Base-by-base conservation (phyloP, 2,113 vertebrate genomes). In the Eira barbara region DNA sequence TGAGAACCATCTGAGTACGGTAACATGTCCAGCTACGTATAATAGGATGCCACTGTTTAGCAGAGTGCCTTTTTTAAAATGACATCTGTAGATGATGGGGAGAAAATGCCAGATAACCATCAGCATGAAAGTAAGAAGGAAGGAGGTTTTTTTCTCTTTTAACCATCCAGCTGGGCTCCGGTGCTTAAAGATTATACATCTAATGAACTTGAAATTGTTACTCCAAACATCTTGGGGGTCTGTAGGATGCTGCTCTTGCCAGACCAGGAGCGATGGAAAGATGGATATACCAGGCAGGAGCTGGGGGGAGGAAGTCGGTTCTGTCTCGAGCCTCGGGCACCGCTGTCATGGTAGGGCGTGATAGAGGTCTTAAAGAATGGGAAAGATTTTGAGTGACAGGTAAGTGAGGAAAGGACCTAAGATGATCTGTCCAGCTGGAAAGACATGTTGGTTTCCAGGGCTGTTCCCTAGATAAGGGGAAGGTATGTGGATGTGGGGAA, bases 1-100 rank as follows among this genome's bases (percentile, higher is more conserved):
- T 83, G 93, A 95, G 61, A 95, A 49, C 57, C 90, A 85, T 92
- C 90, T 74, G 92, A 94, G 57, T 27, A 14, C 4, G 80, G 90
- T 82, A 52, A 6, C 76, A 45, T 13, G 57, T 87, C 92, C 92
- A 81, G 59, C 52, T 86, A 25, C 27, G 2, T 76, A 7, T 11
- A 49, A 34, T 27, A 45, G n/a, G 74, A 14, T 20, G n/a, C 49
- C 10, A 0, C 29, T 45, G 45, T 10, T n/a, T 15, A 90, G 45
- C n/a, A 21, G 23, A 57, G 20, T 29, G 49, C 36, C 1, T 0
- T 79, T 89, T 93, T 52, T 86, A 18, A 71, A 89, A 71, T 42
- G 47, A 69, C 27, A 55, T 59, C 79, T 80, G 0, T 45, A 81
- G 49, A 57, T 20, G 34, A 34, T 1, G 67, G 81, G 20, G 79